Evolutionary conservation across 1,140 invertebrate species (phyloP).

Genomic region (Pteromalus puparum): DNA sequence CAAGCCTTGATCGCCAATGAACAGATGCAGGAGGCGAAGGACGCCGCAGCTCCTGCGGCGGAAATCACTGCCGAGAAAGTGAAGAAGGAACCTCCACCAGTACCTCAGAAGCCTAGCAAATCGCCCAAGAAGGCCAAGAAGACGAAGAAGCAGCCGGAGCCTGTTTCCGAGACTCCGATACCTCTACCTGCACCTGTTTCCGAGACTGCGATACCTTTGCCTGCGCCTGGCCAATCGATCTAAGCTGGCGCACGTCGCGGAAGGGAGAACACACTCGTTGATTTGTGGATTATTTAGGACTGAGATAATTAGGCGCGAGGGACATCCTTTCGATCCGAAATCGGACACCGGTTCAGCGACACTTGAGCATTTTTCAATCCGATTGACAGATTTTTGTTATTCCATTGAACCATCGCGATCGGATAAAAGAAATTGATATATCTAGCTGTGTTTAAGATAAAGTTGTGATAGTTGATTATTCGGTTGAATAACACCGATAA

Average conservation of each 20-base stretch:
- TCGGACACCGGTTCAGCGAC: background rate
- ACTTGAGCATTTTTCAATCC: background rate
- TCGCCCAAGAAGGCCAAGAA: conserved; percentile 66
- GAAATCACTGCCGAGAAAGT: conserved; percentile 17
- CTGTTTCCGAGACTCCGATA: conserved; percentile 67
- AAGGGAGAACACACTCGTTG: background rate
- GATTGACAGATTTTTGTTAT: background rate
- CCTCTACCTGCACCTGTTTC: conserved; percentile 67
- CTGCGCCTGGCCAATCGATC: conserved; percentile 51
- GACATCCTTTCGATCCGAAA: background rate
- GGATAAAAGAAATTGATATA: background rate
- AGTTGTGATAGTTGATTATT: background rate
- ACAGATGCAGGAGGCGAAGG: conserved; percentile 9
- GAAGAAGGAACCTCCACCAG: conserved; percentile 50
- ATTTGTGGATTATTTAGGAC: background rate
- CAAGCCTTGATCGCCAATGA: background rate
- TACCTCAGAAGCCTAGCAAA: conserved; percentile 50
- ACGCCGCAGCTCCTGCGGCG: background rate
- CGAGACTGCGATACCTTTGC: conserved; percentile 68
- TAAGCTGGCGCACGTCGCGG: background rate
- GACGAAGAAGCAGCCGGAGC: conserved; percentile 61
- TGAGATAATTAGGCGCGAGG: background rate
- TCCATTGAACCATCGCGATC: background rate
- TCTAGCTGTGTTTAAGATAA: conserved; percentile 2
- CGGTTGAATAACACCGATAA: background rate